Evolutionary conservation across 2,797 vertebrate genomes (phyloP), one percentile per base, ranked within the genome.

Genomic region (Aeoliscus strigatus): DNA sequence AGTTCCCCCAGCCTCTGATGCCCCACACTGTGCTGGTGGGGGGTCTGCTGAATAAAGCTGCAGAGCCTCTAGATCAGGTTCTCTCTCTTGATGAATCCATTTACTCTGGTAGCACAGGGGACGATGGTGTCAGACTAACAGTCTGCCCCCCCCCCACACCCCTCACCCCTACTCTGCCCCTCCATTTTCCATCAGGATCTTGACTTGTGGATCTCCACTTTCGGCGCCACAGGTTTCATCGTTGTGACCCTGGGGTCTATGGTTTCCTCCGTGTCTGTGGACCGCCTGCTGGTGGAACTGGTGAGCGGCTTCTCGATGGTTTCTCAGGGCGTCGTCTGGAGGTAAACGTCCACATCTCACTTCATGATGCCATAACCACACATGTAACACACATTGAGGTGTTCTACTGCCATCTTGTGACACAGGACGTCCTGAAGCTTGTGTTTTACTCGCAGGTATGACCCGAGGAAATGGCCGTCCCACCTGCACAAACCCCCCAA

Each of bases 21-120:
- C 88, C 88, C 18, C 85, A 85, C 58, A 81, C 79, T 2, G 69
- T 88, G 21, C 80, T 77, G 51, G 65, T 88, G 36, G 85, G 88
- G 39, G 87, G 85, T 4, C 45, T 90, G 27, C 56, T 89, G 65
- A 76, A 76, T 32, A 86, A 85, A 60, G 69, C 83, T 8, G 35
- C 59, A 0, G 74, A 75, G 17, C 67, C 80, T 35, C 44, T 77
- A 9, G 47, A 85, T 5, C 78, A 82, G 58, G 87, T 89, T 53
- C 66, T 60, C 46, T 15, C n/a, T 41, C 2, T 48, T 50, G 3
- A 16, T 43, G 3, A 5, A n/a, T 15, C 23, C 11, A 25, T 26
- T 1, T 15, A 35, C 9, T 47, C 21, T 10, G 2, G 17, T 10
- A 50, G 11, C 29, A 4, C 36, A n/a, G n/a, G n/a, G n/a, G n/a